Conservation (phyloP, 2,113 vertebrate species). For the Laticauda laticaudata region DNA sequence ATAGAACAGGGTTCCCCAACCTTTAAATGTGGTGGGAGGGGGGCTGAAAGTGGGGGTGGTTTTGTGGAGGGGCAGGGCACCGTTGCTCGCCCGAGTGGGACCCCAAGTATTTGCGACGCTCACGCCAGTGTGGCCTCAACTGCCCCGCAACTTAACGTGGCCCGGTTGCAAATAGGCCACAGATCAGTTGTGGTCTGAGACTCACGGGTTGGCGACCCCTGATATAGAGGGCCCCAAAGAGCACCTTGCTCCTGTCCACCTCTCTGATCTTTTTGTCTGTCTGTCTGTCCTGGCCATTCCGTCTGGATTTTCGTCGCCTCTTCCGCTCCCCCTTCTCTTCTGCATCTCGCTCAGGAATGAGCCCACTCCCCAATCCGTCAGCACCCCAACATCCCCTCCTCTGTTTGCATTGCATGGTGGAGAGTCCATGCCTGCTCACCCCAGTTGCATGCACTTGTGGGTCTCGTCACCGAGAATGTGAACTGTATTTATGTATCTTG, state of each 20-base stretch:
- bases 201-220: too few relatives aligned
- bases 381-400: background rate
- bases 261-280: conserved; percentile 19
- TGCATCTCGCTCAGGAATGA: conserved; percentile 44
- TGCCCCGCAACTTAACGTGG: too few relatives aligned
- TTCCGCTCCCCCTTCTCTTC: conserved; percentile 54
- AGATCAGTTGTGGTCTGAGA: too few relatives aligned
- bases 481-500: conserved; percentile 74
- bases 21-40: too few relatives aligned
- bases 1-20: conserved; percentile 52
- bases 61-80: too few relatives aligned
- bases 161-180: too few relatives aligned
- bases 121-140: background rate
- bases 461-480: conserved; percentile 59
- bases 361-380: background rate
- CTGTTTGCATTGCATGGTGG: conserved; percentile 58
- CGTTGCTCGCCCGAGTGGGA: background rate
- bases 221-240: conserved; percentile 39
- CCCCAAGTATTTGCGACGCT: conserved; percentile 53
- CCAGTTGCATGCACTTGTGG: conserved; percentile 70
- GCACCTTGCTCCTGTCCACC: conserved; percentile 40
- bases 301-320: conserved; percentile 16
- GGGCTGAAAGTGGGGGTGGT: too few relatives aligned
- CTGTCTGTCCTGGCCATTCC: background rate
- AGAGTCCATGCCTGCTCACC: conserved; percentile 31